These are phyloP conservation scores for Adelognathus sp. DNA, from an alignment of 2,888 invertebrate genomes.

Conservation along the genomic window DNA sequence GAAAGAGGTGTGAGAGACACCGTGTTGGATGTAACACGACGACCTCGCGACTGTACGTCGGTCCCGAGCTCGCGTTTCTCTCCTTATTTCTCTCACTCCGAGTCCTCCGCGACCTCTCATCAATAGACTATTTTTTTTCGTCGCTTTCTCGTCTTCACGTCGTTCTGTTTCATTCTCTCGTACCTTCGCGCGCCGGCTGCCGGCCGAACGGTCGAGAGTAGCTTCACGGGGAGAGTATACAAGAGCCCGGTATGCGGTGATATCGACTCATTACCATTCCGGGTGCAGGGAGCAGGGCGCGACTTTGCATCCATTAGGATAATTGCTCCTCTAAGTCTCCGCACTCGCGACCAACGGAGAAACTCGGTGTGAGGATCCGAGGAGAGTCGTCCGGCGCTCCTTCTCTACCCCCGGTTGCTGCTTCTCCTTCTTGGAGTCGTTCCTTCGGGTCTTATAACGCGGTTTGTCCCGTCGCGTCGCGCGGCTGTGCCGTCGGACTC, in stretches of 20 bases:
- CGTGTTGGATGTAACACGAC: conserved; percentile 63
- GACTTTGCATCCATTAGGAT: conserved; percentile 81
- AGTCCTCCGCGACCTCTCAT: background rate
- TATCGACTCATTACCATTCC: conserved; percentile 81
- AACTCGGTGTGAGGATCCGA: no score
- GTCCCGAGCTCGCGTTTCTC: conserved; percentile 14
- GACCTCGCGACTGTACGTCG: conserved; percentile 45
- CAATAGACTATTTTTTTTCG: background rate
- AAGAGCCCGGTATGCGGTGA: conserved; percentile 80
- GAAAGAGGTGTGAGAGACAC: conserved; percentile 54
- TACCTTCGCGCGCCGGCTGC: conserved; percentile 33
- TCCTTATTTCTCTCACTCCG: conserved; percentile 17
- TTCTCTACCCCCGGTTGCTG: background rate
- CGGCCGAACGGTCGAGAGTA: conserved; percentile 48
- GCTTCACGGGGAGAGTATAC: conserved; percentile 68
- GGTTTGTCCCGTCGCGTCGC: background rate
- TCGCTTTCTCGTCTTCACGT: conserved; percentile 3
- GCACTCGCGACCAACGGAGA: conserved; percentile 41
- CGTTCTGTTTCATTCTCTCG: conserved; percentile 41
- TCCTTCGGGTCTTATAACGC: no score
- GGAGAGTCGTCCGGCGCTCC: conserved; percentile 5
- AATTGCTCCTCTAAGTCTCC: conserved; percentile 78
- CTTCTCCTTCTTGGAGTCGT: background rate
- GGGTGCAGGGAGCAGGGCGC: conserved; percentile 77
- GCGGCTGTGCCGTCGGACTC: background rate